Evolutionary conservation across 1,140 invertebrate species (phyloP).

Genomic region (Lepidurus arcticus): DNA sequence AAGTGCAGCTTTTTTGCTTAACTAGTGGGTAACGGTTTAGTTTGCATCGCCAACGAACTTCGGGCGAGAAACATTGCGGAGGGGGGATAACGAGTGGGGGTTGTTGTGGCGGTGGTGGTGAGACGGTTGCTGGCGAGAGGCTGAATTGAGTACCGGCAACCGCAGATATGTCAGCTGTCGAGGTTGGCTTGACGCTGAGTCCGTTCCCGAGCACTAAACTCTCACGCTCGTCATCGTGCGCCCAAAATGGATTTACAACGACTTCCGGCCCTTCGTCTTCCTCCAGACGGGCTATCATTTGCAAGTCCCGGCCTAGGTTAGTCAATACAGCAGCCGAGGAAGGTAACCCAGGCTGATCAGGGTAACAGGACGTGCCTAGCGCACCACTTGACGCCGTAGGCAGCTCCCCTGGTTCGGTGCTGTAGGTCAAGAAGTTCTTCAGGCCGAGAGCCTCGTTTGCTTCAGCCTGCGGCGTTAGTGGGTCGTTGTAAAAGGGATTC

Average conservation of each 20-base stretch:
- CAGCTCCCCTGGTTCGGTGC: not conserved
- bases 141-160: not conserved
- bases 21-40: slow-evolving; percentile 1
- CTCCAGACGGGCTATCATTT: not conserved
- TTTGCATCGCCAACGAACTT: not conserved
- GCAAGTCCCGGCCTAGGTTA: not conserved
- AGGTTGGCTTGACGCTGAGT: not conserved
- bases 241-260: slow-evolving; percentile 29
- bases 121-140: not conserved
- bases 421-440: not conserved
- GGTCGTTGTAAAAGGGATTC: not conserved
- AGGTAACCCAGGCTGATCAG: not conserved
- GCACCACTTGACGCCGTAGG: not conserved
- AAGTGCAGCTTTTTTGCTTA: slow-evolving; percentile 19
- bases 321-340: not conserved
- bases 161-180: not conserved
- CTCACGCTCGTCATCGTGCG: slow-evolving; percentile 23
- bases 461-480: not conserved
- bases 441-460: not conserved
- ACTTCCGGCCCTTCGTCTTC: not conserved
- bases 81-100: not conserved
- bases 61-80: not conserved
- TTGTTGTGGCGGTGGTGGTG: not conserved
- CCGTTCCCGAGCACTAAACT: slow-evolving; percentile 1
- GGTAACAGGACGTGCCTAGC: not conserved